Evolutionary conservation across 2,797 vertebrate species (phyloP).

Genomic region (Gymnoscopelus microlampas): DNA sequence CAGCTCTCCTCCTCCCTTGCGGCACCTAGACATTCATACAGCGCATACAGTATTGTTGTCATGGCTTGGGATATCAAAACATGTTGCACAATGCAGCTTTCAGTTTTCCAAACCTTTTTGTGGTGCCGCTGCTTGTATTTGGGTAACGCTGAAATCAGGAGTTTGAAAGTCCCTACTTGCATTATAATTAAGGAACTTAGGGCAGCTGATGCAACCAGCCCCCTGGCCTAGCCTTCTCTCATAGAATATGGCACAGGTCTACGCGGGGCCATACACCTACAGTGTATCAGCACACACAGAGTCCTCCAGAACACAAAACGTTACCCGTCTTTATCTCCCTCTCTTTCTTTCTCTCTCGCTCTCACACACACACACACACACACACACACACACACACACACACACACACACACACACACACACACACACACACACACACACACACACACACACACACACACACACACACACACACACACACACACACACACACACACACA

Average conservation of each 20-base stretch:
- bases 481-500: conserved; percentile 17
- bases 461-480: conserved; percentile 19
- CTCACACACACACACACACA: not conserved
- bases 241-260: conserved; percentile 49
- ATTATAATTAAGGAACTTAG: conserved; percentile 62
- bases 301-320: conserved; percentile 51
- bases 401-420: conserved; percentile 14
- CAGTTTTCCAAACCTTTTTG: conserved; percentile 46
- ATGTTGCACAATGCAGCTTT: too few species aligned
- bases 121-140: conserved; percentile 73
- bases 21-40: too few species aligned
- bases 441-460: conserved; percentile 6
- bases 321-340: conserved; percentile 28
- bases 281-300: conserved; percentile 53
- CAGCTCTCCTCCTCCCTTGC: too few species aligned
- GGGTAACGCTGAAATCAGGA: conserved; percentile 54
- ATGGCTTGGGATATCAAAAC: too few species aligned
- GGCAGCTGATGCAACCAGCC: conserved; percentile 71
- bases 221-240: conserved; percentile 46
- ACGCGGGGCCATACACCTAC: conserved; percentile 39
- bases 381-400: conserved; percentile 8
- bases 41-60: too few species aligned
- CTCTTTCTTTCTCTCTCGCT: too few species aligned
- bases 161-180: conserved; percentile 37
- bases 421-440: conserved; percentile 11